Base-by-base conservation (phyloP, 2,888 invertebrate species). In the Hirtodrosophila cameraria region DNA sequence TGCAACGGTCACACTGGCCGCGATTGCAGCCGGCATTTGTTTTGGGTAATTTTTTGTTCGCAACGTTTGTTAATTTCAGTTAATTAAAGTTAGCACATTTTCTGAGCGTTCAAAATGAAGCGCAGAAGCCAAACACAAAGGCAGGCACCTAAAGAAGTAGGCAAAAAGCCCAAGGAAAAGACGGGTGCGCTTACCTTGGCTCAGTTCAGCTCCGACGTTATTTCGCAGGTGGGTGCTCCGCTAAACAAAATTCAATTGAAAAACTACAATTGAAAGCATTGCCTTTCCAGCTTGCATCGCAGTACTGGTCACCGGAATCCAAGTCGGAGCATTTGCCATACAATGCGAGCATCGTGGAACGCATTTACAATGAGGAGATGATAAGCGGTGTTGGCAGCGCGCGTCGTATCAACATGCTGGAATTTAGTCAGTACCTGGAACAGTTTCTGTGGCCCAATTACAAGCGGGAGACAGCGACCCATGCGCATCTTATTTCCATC, bases 371-470 rank as follows among this genome's bases (percentile, higher is more conserved):
- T 50, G 94, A 95, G 88, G 98, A 99, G 92, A 96, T 99, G 83
- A 93, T 94, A 57, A 95, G 95, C 50, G 94, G 96, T 81, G 95
- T 94, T 86, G 95, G 95, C 90, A 94, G 96, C 8, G 94, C 96
- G 2, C 93, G 97, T n/a, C 94, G 98, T 50, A 96, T 97, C 65
- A 97, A 98, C 95, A 95, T 98, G 93, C 92, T 99, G 55, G 99
- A 99, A 91, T 98, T 98, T 90, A 98, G 98, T 65, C 99, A 99
- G 88, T 99, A 99, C 90, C 90, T 99, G 76, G 99, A 99, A 91
- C 97, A 96, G 88, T 99, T 96, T 90, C 90, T 99, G 46, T 99
- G 99, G 99, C 98, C 98, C 0, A 97, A 99, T 91, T 99, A 97
- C 90, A 92, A 93, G 50, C 93, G 94, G 0, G 94, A 93, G n/a